Conservation (phyloP, 2,797 vertebrate species). For the Cephalopachus bancanus region DNA sequence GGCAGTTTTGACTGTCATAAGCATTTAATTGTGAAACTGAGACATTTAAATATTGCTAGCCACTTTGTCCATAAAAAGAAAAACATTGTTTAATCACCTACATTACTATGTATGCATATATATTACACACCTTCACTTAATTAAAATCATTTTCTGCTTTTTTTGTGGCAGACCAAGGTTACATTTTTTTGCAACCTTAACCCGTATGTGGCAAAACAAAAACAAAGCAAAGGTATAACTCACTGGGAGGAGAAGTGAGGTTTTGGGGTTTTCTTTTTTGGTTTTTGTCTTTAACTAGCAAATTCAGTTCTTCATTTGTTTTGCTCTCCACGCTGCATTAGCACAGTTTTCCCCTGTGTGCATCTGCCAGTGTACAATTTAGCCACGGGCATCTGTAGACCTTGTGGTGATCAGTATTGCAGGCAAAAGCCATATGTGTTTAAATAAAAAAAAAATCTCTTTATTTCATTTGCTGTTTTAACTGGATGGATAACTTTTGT, state of each 20-base stretch:
- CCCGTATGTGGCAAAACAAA: constrained; percentile 88
- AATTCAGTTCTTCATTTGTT: constrained; percentile 94
- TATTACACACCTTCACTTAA: not conserved
- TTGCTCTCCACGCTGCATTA: constrained; percentile 93
- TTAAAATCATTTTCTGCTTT: constrained; percentile 68
- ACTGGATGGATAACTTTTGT: constrained; percentile 92
- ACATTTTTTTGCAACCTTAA: constrained; percentile 85
- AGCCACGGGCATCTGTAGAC: constrained; percentile 92
- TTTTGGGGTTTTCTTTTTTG: constrained; percentile 60
- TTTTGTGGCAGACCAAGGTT: not conserved
- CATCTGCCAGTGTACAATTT: constrained; percentile 91
- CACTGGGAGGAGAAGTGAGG: constrained; percentile 23
- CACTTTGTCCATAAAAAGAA: constrained; percentile 19
- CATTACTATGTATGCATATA: not conserved
- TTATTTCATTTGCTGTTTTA: constrained; percentile 93
- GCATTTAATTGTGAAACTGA: constrained; percentile 77
- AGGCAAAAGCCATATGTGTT: constrained; percentile 93
- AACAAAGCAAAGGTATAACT: constrained; percentile 85
- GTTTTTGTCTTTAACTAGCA: constrained; percentile 66
- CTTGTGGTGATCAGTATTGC: constrained; percentile 91
- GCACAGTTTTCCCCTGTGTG: constrained; percentile 91
- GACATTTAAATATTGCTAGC: constrained; percentile 5
- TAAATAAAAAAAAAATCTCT: constrained; percentile 90
- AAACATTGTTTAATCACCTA: not conserved
- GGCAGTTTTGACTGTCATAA: constrained; percentile 78